These are phyloP conservation scores for Clunio marinus DNA, from an alignment of 2,888 invertebrate genomes.

Conservation along the genomic window DNA sequence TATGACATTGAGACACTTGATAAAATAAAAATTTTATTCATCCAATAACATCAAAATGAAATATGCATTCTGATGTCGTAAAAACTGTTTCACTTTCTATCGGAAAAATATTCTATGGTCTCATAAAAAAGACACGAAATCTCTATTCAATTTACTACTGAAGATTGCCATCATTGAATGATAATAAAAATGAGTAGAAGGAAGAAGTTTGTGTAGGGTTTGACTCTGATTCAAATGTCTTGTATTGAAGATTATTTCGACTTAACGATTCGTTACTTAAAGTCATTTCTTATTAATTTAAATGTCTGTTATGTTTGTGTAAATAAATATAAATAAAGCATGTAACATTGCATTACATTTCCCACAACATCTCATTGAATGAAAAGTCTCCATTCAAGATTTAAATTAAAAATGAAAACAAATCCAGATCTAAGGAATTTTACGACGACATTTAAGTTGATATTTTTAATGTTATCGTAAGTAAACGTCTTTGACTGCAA, in stretches of 20 bases:
- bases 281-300: no score
- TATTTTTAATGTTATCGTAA: slow-evolving; percentile 30
- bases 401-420: no score
- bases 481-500: slow-evolving; percentile 3
- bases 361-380: no score
- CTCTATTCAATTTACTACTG: neutral
- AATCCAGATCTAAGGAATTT: neutral
- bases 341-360: no score
- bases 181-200: no score
- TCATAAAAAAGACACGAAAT: neutral
- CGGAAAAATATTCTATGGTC: neutral
- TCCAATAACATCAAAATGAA: neutral
- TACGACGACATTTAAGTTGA: slow-evolving; percentile 2
- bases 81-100: neutral
- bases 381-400: no score
- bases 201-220: no score
- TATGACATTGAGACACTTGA: slow-evolving; percentile 1
- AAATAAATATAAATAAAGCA: no score
- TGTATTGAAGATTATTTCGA: no score
- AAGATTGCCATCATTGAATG: neutral
- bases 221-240: no score
- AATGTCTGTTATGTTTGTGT: no score
- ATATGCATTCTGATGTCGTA: neutral
- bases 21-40: neutral
- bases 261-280: no score